Conservation (phyloP, 2,113 vertebrate species). For the Vidua macroura region DNA sequence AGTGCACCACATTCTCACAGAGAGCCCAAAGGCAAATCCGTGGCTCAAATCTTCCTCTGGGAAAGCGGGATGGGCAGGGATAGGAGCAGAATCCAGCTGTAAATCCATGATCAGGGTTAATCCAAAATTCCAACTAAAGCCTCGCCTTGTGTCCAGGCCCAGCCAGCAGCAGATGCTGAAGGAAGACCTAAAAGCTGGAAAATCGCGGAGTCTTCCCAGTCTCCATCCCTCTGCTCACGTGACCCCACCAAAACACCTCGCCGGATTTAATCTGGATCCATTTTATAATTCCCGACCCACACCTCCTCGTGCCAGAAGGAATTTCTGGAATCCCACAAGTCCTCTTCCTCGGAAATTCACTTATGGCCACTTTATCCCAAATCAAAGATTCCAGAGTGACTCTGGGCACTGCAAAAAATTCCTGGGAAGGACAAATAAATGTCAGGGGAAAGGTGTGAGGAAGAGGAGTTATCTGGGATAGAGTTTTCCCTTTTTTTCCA, state of each 20-base stretch:
- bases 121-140: neutral
- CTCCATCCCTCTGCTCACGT: accelerated
- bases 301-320: neutral
- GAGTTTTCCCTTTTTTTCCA: neutral
- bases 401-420: neutral
- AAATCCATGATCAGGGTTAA: neutral
- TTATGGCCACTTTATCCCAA: neutral
- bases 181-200: neutral
- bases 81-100: no score
- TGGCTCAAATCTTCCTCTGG: neutral
- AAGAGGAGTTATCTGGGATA: neutral
- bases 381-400: neutral
- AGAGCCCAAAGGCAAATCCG: neutral
- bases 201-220: accelerated
- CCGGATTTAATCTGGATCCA: accelerated
- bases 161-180: neutral
- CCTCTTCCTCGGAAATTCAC: neutral
- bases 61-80: neutral
- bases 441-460: neutral
- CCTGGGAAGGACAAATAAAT: neutral
- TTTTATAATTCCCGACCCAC: neutral
- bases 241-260: neutral
- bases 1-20: accelerated
- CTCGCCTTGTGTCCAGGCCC: no score
- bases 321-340: neutral